Evolutionary conservation across 1,140 invertebrate genomes (phyloP).

Genomic region (Drosophila chauvacae): DNA sequence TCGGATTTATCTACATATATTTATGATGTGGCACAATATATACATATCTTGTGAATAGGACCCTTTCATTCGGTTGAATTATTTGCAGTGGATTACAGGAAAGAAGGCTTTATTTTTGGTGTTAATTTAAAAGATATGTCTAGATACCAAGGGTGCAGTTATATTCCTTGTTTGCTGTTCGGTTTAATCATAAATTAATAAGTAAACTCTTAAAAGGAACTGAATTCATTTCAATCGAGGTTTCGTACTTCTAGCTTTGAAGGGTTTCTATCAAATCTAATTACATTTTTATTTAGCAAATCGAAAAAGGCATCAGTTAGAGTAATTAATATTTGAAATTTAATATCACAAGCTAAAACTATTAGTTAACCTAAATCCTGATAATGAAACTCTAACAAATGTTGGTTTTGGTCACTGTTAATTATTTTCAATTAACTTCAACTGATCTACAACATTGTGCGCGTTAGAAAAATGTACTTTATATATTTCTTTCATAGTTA

Average conservation of each 20-base stretch:
- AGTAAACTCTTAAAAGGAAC: neutral
- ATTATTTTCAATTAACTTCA: too few relatives aligned
- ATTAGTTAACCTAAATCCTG: too few relatives aligned
- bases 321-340: neutral
- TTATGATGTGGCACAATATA: neutral
- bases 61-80: neutral
- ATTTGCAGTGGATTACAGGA: neutral
- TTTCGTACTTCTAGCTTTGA: too few relatives aligned
- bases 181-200: neutral
- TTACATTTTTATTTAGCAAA: too few relatives aligned
- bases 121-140: neutral
- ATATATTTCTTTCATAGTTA: too few relatives aligned
- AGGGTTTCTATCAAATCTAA: too few relatives aligned
- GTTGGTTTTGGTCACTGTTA: too few relatives aligned
- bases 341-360: neutral
- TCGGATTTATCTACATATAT: neutral
- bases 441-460: too few relatives aligned
- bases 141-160: neutral
- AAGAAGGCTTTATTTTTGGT: neutral
- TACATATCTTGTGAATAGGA: neutral
- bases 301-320: neutral
- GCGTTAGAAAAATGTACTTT: too few relatives aligned
- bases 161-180: too few relatives aligned
- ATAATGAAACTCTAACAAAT: too few relatives aligned
- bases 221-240: too few relatives aligned